Evolutionary conservation across 1,140 invertebrate species (phyloP).

Genomic region (Paracyclopina nana): DNA sequence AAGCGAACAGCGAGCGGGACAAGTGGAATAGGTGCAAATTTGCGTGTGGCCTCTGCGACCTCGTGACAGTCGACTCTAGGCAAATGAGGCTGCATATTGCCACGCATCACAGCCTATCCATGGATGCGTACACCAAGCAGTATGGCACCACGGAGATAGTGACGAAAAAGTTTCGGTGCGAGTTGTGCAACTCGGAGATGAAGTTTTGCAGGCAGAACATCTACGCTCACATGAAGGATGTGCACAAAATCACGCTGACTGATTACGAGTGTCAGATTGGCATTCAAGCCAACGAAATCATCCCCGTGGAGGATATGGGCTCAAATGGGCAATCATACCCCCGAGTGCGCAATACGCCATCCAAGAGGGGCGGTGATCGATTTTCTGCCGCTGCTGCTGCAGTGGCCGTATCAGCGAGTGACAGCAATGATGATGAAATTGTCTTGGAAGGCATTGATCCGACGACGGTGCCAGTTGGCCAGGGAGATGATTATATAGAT

Average conservation of each 20-base stretch:
- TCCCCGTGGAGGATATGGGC: too few relatives aligned
- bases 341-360: too few relatives aligned
- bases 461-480: too few relatives aligned
- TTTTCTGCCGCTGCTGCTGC: neutral
- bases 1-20: neutral
- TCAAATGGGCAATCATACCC: too few relatives aligned
- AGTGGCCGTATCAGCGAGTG: neutral
- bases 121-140: neutral
- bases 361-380: too few relatives aligned
- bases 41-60: neutral
- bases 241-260: slow-evolving; percentile 10
- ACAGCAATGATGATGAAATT: neutral
- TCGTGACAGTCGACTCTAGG: slow-evolving; percentile 1
- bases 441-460: too few relatives aligned
- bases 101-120: neutral
- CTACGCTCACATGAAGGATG: slow-evolving; percentile 15
- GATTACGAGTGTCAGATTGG: slow-evolving; percentile 7
- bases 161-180: slow-evolving; percentile 7
- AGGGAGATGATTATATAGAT: too few relatives aligned
- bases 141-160: slow-evolving; percentile 5
- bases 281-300: too few relatives aligned
- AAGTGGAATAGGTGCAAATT: slow-evolving; percentile 15
- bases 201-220: slow-evolving; percentile 13
- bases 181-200: slow-evolving; percentile 11
- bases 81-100: slow-evolving; percentile 11